phyloP scores from a whole-genome alignment of 2,797 vertebrate genomes.

The Cichlasoma orientale region DNA sequence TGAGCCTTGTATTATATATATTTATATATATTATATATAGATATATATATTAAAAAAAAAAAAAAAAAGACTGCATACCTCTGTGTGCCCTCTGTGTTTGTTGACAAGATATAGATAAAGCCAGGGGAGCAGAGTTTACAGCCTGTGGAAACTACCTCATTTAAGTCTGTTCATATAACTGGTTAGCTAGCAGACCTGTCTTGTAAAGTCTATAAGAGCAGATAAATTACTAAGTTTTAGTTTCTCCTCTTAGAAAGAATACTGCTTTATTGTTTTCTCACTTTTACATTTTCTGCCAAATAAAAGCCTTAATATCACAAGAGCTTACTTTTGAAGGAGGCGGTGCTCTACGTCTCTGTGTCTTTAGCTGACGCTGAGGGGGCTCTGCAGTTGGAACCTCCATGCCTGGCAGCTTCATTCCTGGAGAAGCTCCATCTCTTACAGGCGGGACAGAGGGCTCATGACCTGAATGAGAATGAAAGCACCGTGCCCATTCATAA shows the following conservation, averaged over 20 bases:
- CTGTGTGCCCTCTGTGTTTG: not conserved
- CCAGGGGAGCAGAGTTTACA: not conserved
- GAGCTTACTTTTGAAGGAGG: constrained; percentile 89
- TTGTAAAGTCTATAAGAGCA: not conserved
- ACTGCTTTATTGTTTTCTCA: not conserved
- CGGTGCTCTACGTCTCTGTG: constrained; percentile 87
- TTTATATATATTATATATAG: too few species aligned
- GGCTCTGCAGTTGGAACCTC: constrained; percentile 62
- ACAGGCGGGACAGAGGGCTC: constrained; percentile 61
- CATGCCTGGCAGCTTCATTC: constrained; percentile 67
- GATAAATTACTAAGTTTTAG: not conserved
- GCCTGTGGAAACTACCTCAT: not conserved
- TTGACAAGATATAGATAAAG: not conserved
- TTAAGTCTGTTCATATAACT: not conserved
- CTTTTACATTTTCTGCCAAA: not conserved
- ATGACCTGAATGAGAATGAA: constrained; percentile 60
- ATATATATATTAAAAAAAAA: too few species aligned
- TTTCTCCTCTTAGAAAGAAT: not conserved
- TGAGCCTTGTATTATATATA: not conserved
- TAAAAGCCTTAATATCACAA: not conserved
- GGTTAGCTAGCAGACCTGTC: not conserved
- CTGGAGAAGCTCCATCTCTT: constrained; percentile 71
- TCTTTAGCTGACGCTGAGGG: constrained; percentile 87
- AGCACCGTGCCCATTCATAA: not conserved
- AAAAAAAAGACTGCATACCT: not conserved